Conservation (phyloP, 1,140 invertebrate species). For the Drosophila nigrodunni region DNA sequence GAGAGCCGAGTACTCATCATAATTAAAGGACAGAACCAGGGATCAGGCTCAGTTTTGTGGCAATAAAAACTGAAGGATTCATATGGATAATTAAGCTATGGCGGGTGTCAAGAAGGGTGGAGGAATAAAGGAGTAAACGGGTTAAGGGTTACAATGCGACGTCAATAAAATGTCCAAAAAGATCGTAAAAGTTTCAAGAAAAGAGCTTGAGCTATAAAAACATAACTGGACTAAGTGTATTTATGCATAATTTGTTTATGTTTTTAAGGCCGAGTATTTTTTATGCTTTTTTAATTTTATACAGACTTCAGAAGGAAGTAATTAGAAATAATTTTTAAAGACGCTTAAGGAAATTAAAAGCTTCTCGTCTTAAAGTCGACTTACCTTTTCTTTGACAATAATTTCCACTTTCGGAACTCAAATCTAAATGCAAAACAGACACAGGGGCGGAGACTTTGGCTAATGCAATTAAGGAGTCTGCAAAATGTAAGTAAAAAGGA, state of each 20-base stretch:
- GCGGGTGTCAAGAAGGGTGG: slow-evolving; percentile 39
- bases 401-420: slow-evolving; percentile 33
- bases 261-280: slow-evolving; percentile 13
- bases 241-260: slow-evolving; percentile 43
- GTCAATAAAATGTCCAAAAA: slow-evolving; percentile 62
- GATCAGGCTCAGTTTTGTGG: slow-evolving; percentile 20
- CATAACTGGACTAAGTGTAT: slow-evolving; percentile 31
- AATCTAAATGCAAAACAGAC: slow-evolving; percentile 65
- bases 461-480: slow-evolving; percentile 79
- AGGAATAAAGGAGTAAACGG: slow-evolving; percentile 40
- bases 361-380: slow-evolving; percentile 5
- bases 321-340: slow-evolving; percentile 5
- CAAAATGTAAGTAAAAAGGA: slow-evolving; percentile 57
- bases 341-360: background rate
- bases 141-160: slow-evolving; percentile 22
- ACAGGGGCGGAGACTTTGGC: slow-evolving; percentile 34
- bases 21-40: slow-evolving; percentile 61
- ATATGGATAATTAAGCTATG: slow-evolving; percentile 83
- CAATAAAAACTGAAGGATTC: slow-evolving; percentile 75
- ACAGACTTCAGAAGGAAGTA: slow-evolving; percentile 1
- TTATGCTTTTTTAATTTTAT: slow-evolving; percentile 33
- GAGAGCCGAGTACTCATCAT: slow-evolving; percentile 64
- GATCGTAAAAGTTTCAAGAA: slow-evolving; percentile 60
- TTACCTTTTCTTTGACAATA: slow-evolving; percentile 22
- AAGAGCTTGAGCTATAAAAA: slow-evolving; percentile 45